Conservation (phyloP, 1,140 invertebrate genomes). For the Drosophila seguyi region DNA sequence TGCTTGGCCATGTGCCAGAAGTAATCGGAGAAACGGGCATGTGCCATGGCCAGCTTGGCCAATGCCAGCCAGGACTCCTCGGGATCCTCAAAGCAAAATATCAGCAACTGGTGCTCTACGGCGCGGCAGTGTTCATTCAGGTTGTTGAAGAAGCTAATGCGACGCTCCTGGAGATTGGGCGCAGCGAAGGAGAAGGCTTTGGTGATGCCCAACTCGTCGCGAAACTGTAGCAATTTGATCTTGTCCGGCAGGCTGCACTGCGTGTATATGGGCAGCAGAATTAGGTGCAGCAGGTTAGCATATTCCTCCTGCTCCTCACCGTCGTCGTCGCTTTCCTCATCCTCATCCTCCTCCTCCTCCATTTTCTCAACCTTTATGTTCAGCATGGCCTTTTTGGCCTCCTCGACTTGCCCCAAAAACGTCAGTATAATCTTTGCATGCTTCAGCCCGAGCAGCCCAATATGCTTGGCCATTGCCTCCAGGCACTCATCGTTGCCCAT, state of each 20-base stretch:
- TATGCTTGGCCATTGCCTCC: conserved; percentile 47
- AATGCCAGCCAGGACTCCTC: conserved; percentile 36
- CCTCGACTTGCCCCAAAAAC: conserved; percentile 12
- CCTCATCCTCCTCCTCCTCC: not conserved
- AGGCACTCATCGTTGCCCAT: conserved; percentile 75
- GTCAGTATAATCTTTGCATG: conserved; percentile 34
- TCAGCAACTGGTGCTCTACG: conserved; percentile 1
- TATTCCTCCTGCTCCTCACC: conserved; percentile 9
- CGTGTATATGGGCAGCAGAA: conserved; percentile 30
- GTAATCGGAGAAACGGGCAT: conserved; percentile 5
- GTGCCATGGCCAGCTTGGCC: conserved; percentile 41
- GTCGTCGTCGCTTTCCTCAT: too few species aligned
- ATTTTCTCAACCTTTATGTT: not conserved
- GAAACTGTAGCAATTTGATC: conserved; percentile 21
- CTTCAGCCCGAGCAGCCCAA: conserved; percentile 20
- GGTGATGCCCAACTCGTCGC: conserved; percentile 26
- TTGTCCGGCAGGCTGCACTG: not conserved
- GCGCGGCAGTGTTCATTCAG: not conserved
- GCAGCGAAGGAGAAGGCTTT: not conserved
- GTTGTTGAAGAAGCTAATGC: conserved; percentile 44
- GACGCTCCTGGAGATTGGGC: not conserved
- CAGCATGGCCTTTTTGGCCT: not conserved
- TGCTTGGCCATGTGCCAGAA: conserved; percentile 15
- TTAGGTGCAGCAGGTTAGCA: not conserved
- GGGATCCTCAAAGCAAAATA: conserved; percentile 41